Evolutionary conservation across 2,797 vertebrate genomes (phyloP), one percentile per base, ranked within the genome.

Genomic region (Enteromius trimaculatus): DNA sequence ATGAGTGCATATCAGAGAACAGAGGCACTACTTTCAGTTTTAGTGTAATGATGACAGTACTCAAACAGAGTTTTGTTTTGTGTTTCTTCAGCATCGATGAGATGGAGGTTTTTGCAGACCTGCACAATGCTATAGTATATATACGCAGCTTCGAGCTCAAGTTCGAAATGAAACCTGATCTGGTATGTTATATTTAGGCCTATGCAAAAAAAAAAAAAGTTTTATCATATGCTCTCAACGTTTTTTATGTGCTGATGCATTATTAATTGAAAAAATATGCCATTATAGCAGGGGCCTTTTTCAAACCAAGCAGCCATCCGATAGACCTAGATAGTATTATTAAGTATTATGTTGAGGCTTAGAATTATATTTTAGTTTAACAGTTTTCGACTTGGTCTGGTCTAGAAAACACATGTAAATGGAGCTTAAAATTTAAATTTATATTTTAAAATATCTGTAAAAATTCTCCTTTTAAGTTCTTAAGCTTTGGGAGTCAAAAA

Each of bases 131-230:
- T 4, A 70, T 78, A 6, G 79, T 87, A 37, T 84, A 64, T 39
- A 17, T 88, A 3, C 39, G 53, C 51, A 75, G 84, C 69, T 87
- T 77, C 44, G 75, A 84, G 34, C 70, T 88, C 39, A 71, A 82
- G 11, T 88, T 88, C 11, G 58, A 88, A 81, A 86, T 84, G 88
- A 80, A 81, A 29, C n/a, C 79, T 53, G 82, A 88, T n/a, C 80
- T 87, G 88, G 86, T 88, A 86, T 42, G 55, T 47, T 23, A 23
- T 6, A 31, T 70, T 19, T 16, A 49, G 47, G 14, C 42, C 47
- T 49, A 19, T 71, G 37, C 55, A 42, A 42, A 10, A 10, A 42
- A 42, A 10, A 10, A 42, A 17, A 42, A 39, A 39, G 8, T 16
- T 70, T 44, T 60, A 65, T 34, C 26, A 13, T 13, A 16, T 16